Base-by-base conservation (phyloP, 2,113 vertebrate genomes). In the Ptychochromis oligacanthus region DNA sequence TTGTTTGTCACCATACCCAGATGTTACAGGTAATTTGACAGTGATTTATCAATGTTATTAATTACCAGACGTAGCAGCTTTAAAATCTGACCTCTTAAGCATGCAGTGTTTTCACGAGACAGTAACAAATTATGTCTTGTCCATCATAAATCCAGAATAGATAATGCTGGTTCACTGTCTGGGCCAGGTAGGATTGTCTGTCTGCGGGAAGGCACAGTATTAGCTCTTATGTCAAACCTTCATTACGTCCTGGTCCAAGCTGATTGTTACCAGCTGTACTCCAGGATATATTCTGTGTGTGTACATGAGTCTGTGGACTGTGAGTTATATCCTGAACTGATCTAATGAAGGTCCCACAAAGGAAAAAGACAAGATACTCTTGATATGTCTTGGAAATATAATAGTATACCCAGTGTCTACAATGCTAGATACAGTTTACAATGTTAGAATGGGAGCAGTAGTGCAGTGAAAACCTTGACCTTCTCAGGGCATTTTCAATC, bases 251-350 rank as follows among this genome's bases (percentile, higher is more conserved):
- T 6, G 11, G 62, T 81, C 83, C 55, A 7, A 2, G 46, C 82
- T 96, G 95, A 96, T 95, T 93, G 86, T 87, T 93, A 89, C 93
- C 96, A 96, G 94, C 95, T 96, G 96, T 75, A 57, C 77, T 65
- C 67, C 81, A 62, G 55, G 62, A 65, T 78, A 64, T 18, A 24
- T 80, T 31, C 52, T 82, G 59, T 77, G 83, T 36, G 74, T 65
- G 17, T 49, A 84, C 40, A 20, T 65, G 17, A 78, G 83, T 84
- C 85, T 83, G 74, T 72, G 80, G 84, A 84, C 84, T 56, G 87
- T 94, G 94, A 96, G 90, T 94, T 95, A 95, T 95, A 88, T 72
- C 85, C 56, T 76, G 75, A 87, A 75, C 77, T 77, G 79, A 84
- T 89, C 91, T 91, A 90, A 93, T 93, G 91, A 93, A 93, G 82